Conservation (phyloP, 2,888 invertebrate species). For the Anoplius nigerrimus region DNA sequence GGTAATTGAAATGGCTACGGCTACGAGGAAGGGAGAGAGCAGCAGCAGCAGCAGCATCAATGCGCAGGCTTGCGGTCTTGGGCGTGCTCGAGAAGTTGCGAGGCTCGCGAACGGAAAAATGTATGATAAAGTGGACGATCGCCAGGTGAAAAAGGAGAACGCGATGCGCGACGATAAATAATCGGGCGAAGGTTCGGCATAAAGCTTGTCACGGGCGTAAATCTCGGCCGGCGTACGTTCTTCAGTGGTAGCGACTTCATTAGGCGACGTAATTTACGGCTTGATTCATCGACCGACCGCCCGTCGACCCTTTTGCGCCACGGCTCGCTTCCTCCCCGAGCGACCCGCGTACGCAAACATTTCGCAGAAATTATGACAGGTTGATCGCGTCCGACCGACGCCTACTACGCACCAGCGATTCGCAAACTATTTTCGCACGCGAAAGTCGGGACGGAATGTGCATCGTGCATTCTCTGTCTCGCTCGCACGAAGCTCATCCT, state of each 20-base stretch:
- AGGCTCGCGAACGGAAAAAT: background rate
- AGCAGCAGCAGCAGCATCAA: no score
- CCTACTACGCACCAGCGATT: slow-evolving; percentile 4
- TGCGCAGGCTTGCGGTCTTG: background rate
- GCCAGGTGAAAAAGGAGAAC: background rate
- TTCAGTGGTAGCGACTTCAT: slow-evolving; percentile 65
- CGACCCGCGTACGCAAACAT: slow-evolving; percentile 30
- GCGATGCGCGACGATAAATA: slow-evolving; percentile 40
- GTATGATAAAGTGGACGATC: background rate
- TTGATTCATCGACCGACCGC: slow-evolving; percentile 53
- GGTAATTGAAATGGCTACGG: no score
- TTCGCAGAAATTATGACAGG: slow-evolving; percentile 37
- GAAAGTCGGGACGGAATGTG: background rate
- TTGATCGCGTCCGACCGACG: slow-evolving; percentile 16
- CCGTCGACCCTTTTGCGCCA: slow-evolving; percentile 35
- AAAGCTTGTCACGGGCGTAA: slow-evolving; percentile 56
- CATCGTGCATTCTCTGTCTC: no score
- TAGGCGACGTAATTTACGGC: slow-evolving; percentile 65
- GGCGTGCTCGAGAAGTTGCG: background rate
- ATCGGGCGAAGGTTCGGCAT: slow-evolving; percentile 49
- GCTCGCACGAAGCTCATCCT: no score
- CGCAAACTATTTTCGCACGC: background rate
- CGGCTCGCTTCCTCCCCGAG: slow-evolving; percentile 29
- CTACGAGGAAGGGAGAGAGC: background rate
- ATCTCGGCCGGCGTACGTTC: slow-evolving; percentile 56